phyloP scores from a whole-genome alignment of 2,797 vertebrate genomes.

The Lindbergichthys nudifrons region DNA sequence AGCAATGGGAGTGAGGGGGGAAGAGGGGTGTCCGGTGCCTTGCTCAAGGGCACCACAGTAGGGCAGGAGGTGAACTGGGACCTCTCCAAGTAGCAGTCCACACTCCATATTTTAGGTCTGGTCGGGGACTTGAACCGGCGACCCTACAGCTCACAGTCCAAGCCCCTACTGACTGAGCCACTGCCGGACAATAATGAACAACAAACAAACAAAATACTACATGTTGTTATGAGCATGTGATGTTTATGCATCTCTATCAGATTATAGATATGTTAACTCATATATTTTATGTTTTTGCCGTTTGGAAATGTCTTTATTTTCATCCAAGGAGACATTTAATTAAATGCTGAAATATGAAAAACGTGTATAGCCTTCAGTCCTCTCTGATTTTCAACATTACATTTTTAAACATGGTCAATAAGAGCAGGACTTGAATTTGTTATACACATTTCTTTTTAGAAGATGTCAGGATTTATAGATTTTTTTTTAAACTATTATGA shows the following conservation, averaged over 20 bases:
- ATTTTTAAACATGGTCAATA: neutral
- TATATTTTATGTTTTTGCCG: neutral
- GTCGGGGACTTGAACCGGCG: too few relatives aligned
- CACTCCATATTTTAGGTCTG: too few relatives aligned
- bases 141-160: too few relatives aligned
- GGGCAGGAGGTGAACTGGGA: too few relatives aligned
- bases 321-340: neutral
- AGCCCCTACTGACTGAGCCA: too few relatives aligned
- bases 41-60: too few relatives aligned
- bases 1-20: too few relatives aligned
- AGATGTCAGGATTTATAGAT: constrained; percentile 8
- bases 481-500: constrained; percentile 28
- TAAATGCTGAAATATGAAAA: neutral
- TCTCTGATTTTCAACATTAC: neutral
- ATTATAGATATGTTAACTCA: neutral
- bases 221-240: neutral
- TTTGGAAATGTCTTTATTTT: too few relatives aligned
- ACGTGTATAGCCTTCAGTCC: neutral
- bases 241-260: neutral
- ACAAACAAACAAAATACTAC: neutral
- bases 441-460: neutral
- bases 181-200: too few relatives aligned
- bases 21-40: too few relatives aligned
- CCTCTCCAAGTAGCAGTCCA: too few relatives aligned
- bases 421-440: neutral